phyloP scores from a whole-genome alignment of 2,797 vertebrate species.

The Sandelia bainsii region DNA sequence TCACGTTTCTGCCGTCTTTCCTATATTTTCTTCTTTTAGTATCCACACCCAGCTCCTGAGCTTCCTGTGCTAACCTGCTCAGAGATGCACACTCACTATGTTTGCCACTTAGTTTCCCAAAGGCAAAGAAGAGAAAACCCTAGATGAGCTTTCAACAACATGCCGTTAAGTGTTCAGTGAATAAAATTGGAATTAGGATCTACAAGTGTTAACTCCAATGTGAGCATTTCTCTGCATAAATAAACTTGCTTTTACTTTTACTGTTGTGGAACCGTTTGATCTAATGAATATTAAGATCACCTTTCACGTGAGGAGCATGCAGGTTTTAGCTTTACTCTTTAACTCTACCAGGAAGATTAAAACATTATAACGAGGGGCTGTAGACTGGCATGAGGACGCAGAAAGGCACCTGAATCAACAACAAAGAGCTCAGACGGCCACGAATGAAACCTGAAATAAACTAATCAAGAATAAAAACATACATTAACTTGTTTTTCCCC shows the following conservation, averaged over 20 bases:
- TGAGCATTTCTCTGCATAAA: neutral
- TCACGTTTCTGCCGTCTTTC: constrained; percentile 10
- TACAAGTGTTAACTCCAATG: neutral
- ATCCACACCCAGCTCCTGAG: neutral
- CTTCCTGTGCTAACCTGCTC: constrained; percentile 54
- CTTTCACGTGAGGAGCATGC: constrained; percentile 27
- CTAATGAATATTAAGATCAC: constrained; percentile 25
- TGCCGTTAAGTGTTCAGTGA: constrained; percentile 15
- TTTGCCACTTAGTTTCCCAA: neutral
- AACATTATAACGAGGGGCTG: constrained; percentile 9
- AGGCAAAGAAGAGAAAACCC: neutral
- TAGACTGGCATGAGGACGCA: constrained; percentile 13
- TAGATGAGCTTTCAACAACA: constrained; percentile 2
- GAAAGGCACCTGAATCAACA: constrained; percentile 27
- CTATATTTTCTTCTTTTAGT: constrained; percentile 7
- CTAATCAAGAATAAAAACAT: constrained; percentile 18
- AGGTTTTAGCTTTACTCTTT: constrained; percentile 13
- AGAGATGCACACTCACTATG: constrained; percentile 27
- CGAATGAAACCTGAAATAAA: constrained; percentile 28
- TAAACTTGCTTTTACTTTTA: neutral
- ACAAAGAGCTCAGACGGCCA: constrained; percentile 10
- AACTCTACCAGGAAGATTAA: constrained; percentile 12
- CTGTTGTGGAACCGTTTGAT: constrained; percentile 26
- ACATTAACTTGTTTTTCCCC: constrained; percentile 31
- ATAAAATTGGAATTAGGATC: constrained; percentile 14